Evolutionary conservation across 1,140 invertebrate genomes (phyloP), one percentile per base, ranked within the genome.

Genomic region (Odontomachus brunneus): DNA sequence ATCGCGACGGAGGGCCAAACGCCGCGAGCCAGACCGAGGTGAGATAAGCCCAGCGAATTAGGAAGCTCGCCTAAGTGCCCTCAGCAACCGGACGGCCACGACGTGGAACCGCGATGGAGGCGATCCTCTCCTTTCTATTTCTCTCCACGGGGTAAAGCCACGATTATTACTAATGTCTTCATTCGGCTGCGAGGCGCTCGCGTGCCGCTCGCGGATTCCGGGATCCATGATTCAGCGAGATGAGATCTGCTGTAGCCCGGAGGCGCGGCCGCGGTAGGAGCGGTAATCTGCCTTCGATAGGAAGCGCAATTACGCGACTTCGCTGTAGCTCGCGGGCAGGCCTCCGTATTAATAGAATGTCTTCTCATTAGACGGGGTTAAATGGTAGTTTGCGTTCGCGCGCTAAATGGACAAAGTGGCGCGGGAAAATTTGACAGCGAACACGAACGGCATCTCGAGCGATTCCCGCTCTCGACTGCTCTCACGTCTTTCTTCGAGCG

Each of bases 1-100:
- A 91, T 90, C 88, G 80, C 63, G 17, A 33, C 33, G 9, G 11
- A 48, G 44, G 12, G 49, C 14, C 57, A 38, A 38, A 38, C 22
- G 51, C 82, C 49, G 53, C 51, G 55, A 83, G 53, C 72, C 63
- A 84, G 65, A 76, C 83, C 65, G 82, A 88, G 87, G 73, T 38
- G 26, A 91, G 89, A 91, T 91, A 91, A 90, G 87, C 75, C 29
- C 63, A 67, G 53, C 66, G 83, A 85, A 88, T 88, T 85, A 85
- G 63, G 66, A 19, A 80, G 48, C 53, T 51, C 55, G 29, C n/a
- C 29, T 38, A 19, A 33, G 5, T 3, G n/a, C n/a, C 49, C n/a
- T n/a, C n/a, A n/a, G n/a, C n/a, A 22, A 11, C 19, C 14, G 15
- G 17, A 80, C 62, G n/a, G 24, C n/a, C n/a, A 48, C 24, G 38